Conservation (phyloP, 2,888 invertebrate species). For the Oscheius myriophilus region DNA sequence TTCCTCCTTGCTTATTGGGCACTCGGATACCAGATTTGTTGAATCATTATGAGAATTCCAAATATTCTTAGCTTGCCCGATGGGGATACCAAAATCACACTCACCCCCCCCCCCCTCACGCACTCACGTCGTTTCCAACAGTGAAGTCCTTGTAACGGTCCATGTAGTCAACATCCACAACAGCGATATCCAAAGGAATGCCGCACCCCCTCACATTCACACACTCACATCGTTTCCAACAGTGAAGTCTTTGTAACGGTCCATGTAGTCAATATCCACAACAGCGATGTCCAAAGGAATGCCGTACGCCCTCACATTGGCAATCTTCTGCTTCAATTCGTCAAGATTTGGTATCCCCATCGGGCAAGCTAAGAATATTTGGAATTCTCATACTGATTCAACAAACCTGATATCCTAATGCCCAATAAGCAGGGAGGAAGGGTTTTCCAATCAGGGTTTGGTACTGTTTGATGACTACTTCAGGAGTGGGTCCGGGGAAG, state of each 20-base stretch:
- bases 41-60: background rate
- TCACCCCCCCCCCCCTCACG: too few relatives aligned
- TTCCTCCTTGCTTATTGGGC: constrained; percentile 71
- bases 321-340: constrained; percentile 61
- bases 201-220: too few relatives aligned
- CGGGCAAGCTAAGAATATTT: constrained; percentile 48
- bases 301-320: constrained; percentile 68
- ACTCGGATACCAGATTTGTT: constrained; percentile 68
- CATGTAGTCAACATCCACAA: constrained; percentile 90
- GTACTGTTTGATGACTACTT: constrained; percentile 68
- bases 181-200: constrained; percentile 77
- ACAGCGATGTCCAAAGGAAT: constrained; percentile 78
- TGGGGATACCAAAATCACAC: constrained; percentile 65
- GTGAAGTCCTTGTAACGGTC: constrained; percentile 83
- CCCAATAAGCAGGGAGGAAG: constrained; percentile 70
- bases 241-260: constrained; percentile 83
- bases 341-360: constrained; percentile 60
- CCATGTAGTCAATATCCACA: constrained; percentile 88
- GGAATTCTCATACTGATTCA: background rate
- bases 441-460: constrained; percentile 58
- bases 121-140: constrained; percentile 10
- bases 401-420: constrained; percentile 68
- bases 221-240: constrained; percentile 14
- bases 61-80: constrained; percentile 48
- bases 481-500: constrained; percentile 71